Conservation (phyloP, 2,797 vertebrate genomes). For the Gallinago stenura region DNA sequence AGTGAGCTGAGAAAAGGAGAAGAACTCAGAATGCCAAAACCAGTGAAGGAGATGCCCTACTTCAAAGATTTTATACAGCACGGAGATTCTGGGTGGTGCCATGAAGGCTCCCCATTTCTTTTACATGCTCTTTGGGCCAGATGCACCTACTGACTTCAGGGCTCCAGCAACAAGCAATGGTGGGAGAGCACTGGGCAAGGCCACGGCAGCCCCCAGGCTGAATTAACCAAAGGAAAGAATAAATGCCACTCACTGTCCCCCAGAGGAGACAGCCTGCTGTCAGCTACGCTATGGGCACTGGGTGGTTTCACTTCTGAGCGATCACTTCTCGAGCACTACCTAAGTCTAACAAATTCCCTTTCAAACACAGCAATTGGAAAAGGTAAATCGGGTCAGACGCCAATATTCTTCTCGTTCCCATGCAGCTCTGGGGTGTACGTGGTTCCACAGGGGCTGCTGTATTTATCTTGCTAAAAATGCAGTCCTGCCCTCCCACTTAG, state of each 20-base stretch:
- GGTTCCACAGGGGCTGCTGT: background rate
- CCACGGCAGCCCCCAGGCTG: background rate
- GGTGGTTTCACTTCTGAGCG: background rate
- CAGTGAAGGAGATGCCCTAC: background rate
- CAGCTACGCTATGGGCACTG: background rate
- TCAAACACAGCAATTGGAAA: background rate
- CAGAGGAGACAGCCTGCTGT: background rate
- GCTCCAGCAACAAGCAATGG: background rate
- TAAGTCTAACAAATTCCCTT: background rate
- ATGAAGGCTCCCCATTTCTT: background rate
- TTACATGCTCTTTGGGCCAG: background rate
- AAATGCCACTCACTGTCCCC: background rate
- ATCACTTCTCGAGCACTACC: background rate
- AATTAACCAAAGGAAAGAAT: background rate
- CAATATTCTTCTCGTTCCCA: background rate
- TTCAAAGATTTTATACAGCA: background rate
- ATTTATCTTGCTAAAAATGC: background rate
- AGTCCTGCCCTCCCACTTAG: background rate
- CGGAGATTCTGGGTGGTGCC: background rate
- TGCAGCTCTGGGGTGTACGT: rapidly evolving
- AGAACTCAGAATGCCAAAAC: background rate
- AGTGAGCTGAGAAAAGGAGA: background rate
- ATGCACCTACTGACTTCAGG: background rate
- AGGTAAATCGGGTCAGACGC: background rate
- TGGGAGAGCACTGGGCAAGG: background rate